Base-by-base conservation (phyloP, 2,888 invertebrate species). In the Leucophora obtusa region DNA sequence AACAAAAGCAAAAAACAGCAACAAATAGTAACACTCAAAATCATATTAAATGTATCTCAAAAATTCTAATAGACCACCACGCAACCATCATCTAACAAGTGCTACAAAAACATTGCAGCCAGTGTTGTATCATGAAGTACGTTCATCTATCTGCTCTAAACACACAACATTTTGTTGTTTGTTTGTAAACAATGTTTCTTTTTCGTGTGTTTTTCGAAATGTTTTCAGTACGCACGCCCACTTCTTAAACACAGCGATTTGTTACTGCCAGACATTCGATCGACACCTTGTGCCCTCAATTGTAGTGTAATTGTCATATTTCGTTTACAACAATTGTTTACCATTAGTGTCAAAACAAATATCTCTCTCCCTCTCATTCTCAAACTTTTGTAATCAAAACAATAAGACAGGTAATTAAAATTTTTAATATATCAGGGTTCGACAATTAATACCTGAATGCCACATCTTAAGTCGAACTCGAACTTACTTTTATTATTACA, bases 41-140 rank as follows among this genome's bases (percentile, higher is more conserved):
- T 65, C 56, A 54, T 58, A 50, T 33, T 38, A 38, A 38, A 38
- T 53, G 35, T 66, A 56, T 66, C 8, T 66, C 8, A 58, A 43
- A 69, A 81, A 28, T 73, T 76, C 53, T 71, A 77, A 62, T 66
- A 70, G 73, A 70, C 51, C 62, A 71, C 50, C 58, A 56, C 58
- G 54, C 38, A 53, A 60, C 68, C 15, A 3, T 11, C 10, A 14
- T 38, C 15, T 28, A 1, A 6, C 28, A 28, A 28, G 6, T 28
- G 21, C 54, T 47, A 63, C 43, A 15, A 33, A 8, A 2, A 24
- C 28, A 62, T 17, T 21, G 4, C 28, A 3, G 28, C 6, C 28
- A 28, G 28, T 28, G 59, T 21, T 47, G 21, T 18, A 24, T n/a
- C 4, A n/a, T 14, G 6, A n/a, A 47, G 43, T 47, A 14, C 6